Evolutionary conservation across 2,113 vertebrate genomes (phyloP), one percentile per base, ranked within the genome.

Genomic region (Gila orcuttii): DNA sequence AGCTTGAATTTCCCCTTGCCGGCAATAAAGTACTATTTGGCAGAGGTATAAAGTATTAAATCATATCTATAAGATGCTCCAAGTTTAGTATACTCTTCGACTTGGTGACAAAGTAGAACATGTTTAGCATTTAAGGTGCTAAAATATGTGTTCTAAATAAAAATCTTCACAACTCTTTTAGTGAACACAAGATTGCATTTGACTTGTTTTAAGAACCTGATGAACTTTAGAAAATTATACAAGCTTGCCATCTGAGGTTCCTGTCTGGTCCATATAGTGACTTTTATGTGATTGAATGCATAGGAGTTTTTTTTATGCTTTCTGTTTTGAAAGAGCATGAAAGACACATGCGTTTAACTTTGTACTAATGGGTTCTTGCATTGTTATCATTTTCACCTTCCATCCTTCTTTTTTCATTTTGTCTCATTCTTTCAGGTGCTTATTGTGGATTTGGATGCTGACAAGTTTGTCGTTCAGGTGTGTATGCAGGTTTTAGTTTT

Each of bases 391-490:
- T 82, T 6, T 69, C 31, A 73, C 33, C 31, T 73, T 78, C 9
- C 19, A 52, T 39, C 39, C 3, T 73, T 55, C 59, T 73, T 69
- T 17, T 23, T 78, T 19, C 23, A 1, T 75, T 60, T 69, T 28
- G 3, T 84, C 68, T 88, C n/a, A 93, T 88, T 90, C 91, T 89
- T 88, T 83, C 83, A 99, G 98, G 98, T 99, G 92, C 96, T 99
- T 91, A 97, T 99, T 83, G 98, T 99, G 92, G 97, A 99, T 95
- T 95, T 99, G 88, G 97, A 97, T 89, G 94, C 93, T 47, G 96
- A 98, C 96, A 96, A 93, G 93, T 99, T 99, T 93, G 93, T 99
- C 87, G 87, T 96, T 93, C 96, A 98, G 97, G 98, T 99, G 91
- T 95, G 97, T 96, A 90, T 85, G 86, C 80, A 89, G 9, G 28